phyloP scores from a whole-genome alignment of 2,888 invertebrate genomes.

The Tricholauxania praeusta region DNA sequence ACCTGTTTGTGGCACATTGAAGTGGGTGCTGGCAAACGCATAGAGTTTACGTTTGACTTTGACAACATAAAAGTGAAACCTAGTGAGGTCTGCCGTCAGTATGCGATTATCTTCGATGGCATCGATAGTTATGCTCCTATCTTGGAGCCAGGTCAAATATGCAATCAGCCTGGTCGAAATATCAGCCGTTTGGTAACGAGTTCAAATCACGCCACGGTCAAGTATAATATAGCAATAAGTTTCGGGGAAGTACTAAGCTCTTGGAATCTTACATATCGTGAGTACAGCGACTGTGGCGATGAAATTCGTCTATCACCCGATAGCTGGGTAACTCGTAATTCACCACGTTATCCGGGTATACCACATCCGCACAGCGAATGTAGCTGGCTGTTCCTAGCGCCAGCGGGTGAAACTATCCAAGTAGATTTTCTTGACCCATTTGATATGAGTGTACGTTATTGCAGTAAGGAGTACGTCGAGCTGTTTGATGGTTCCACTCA shows the following conservation, averaged over 20 bases:
- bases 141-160: conserved; percentile 80
- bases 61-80: background rate
- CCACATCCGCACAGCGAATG: conserved; percentile 87
- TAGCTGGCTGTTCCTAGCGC: conserved; percentile 81
- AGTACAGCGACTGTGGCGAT: conserved; percentile 76
- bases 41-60: conserved; percentile 76
- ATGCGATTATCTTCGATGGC: conserved; percentile 77
- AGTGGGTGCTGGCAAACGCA: conserved; percentile 79
- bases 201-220: conserved; percentile 74
- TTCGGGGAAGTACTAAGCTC: background rate
- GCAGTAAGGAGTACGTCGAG: conserved; percentile 74
- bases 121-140: conserved; percentile 77
- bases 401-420: conserved; percentile 79
- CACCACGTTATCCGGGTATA: conserved; percentile 86
- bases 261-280: conserved; percentile 59
- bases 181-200: conserved; percentile 69
- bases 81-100: conserved; percentile 56
- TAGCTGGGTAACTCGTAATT: conserved; percentile 69
- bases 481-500: conserved; percentile 85
- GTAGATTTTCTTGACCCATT: conserved; percentile 83
- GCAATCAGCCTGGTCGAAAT: conserved; percentile 62
- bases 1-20: conserved; percentile 81
- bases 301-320: conserved; percentile 65
- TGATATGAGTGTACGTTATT: conserved; percentile 72
- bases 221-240: conserved; percentile 52